phyloP scores from a whole-genome alignment of 2,888 invertebrate species.

The Parnassius apollo region DNA sequence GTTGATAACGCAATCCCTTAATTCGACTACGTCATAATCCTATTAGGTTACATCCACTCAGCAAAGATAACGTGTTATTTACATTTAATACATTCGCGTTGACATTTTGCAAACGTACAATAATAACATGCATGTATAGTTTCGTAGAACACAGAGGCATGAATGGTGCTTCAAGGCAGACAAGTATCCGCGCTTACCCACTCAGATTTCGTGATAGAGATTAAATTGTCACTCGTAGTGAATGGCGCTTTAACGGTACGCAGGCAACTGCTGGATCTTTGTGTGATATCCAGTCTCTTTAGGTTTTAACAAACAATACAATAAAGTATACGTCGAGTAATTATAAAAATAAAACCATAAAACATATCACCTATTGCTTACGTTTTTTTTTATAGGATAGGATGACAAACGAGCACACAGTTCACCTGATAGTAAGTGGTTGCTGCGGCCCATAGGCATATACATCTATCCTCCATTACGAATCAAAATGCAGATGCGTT shows the following conservation, averaged over 20 bases:
- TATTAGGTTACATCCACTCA: conserved; percentile 17
- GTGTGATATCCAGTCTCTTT: neutral
- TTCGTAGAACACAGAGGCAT: conserved; percentile 4
- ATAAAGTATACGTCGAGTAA: too few relatives aligned
- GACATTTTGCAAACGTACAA: conserved; percentile 8
- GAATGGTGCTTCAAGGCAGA: conserved; percentile 19
- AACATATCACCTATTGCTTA: neutral
- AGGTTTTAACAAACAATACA: too few relatives aligned
- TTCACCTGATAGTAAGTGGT: too few relatives aligned
- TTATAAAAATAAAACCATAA: too few relatives aligned
- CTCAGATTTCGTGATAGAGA: conserved; percentile 23
- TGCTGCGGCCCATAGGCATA: too few relatives aligned
- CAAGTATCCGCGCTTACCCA: conserved; percentile 13
- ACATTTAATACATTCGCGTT: conserved; percentile 12
- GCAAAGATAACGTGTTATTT: conserved; percentile 20
- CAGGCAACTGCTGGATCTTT: neutral
- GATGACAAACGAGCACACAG: too few relatives aligned
- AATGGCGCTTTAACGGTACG: conserved; percentile 5
- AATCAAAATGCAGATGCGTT: too few relatives aligned
- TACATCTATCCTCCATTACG: too few relatives aligned
- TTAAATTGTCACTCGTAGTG: conserved; percentile 19
- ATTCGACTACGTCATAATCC: conserved; percentile 24
- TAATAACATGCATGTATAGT: neutral
- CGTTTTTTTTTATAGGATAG: too few relatives aligned
- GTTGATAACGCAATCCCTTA: conserved; percentile 18